Percentiles rank a stretch among this genome's conserved stretches.
phyloP scores from a whole-genome alignment of 2,888 invertebrate genomes.

The Drosophila leonis region DNA sequence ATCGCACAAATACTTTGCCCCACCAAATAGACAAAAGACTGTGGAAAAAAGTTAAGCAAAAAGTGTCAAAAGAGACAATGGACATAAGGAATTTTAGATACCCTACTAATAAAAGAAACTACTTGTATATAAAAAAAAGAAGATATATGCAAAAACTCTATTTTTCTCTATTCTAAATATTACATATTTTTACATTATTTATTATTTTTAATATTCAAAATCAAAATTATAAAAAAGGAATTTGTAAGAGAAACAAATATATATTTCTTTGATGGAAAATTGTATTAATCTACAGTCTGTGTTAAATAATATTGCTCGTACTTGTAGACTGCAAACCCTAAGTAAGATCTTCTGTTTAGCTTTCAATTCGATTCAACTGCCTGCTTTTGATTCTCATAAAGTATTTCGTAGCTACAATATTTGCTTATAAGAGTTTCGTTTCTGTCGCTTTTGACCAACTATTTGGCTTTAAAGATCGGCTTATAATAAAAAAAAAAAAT shows the following conservation, averaged over 20 bases:
- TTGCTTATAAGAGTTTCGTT: neutral
- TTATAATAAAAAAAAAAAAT: neutral
- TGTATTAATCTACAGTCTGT: neutral
- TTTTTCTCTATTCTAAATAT: neutral
- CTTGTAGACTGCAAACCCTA: too few species aligned
- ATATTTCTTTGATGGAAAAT: neutral
- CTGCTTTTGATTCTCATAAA: neutral
- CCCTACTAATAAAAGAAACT: conserved; percentile 11
- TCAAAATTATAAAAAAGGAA: neutral
- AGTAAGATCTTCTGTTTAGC: neutral
- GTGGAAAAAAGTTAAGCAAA: conserved; percentile 20
- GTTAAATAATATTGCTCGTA: too few species aligned
- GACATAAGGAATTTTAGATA: conserved; percentile 6
- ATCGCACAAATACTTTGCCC: conserved; percentile 55
- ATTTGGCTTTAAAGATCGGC: neutral
- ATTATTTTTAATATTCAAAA: neutral
- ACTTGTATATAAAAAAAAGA: too few species aligned
- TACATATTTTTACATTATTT: neutral
- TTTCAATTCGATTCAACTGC: neutral
- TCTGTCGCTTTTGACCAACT: too few species aligned
- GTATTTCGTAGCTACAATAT: neutral
- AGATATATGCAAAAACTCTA: too few species aligned
- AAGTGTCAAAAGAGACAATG: neutral
- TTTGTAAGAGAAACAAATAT: neutral
- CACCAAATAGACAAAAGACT: conserved; percentile 57